phyloP scores from a whole-genome alignment of 2,888 invertebrate species.

The Conus canariensis region DNA sequence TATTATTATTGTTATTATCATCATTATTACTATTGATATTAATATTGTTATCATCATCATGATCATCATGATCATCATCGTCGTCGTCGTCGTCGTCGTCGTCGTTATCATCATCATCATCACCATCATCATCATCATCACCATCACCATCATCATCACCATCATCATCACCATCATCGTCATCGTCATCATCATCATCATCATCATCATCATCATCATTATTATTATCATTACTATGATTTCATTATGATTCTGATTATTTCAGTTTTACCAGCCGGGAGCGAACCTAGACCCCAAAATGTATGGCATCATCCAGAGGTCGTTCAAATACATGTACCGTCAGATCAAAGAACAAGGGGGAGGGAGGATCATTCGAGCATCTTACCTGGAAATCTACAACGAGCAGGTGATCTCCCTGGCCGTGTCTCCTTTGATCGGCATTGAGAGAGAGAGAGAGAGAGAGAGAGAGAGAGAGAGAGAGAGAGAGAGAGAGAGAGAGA shows the following conservation, averaged over 20 bases:
- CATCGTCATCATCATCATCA: neutral
- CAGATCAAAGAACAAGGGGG: conserved; percentile 87
- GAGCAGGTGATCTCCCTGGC: conserved; percentile 86
- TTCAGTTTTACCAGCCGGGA: conserved; percentile 38
- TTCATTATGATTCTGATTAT: neutral
- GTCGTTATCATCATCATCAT: no score
- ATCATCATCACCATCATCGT: no score
- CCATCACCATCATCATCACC: no score
- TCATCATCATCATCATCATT: neutral
- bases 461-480: neutral
- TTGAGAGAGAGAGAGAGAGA: neutral
- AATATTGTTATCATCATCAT: no score
- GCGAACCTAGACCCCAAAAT: conserved; percentile 58
- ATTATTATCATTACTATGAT: neutral
- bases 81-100: no score
- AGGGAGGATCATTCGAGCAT: conserved; percentile 89
- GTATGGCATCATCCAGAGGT: conserved; percentile 90
- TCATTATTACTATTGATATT: no score
- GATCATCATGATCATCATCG: no score
- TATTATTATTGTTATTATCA: no score
- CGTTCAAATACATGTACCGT: conserved; percentile 93
- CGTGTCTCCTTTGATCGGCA: neutral
- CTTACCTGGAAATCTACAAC: conserved; percentile 97
- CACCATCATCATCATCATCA: no score
- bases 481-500: no score